Evolutionary conservation across 2,797 vertebrate genomes (phyloP).

Genomic region (Microctenopoma steveboyesi): DNA sequence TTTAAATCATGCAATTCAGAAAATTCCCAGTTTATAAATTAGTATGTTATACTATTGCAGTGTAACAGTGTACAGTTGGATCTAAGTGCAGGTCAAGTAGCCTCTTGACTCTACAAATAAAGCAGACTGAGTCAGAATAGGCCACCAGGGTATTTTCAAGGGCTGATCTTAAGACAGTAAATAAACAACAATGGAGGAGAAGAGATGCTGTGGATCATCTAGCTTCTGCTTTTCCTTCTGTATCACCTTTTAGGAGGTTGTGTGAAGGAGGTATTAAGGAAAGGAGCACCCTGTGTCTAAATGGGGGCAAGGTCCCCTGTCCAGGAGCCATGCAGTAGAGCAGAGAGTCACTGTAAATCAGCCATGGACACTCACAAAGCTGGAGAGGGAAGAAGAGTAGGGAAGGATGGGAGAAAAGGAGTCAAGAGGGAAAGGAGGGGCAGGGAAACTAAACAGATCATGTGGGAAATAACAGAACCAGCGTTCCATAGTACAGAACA

Average conservation of each 20-base stretch:
- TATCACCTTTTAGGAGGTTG: constrained; percentile 19
- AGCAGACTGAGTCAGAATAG: constrained; percentile 24
- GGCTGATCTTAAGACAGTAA: constrained; percentile 21
- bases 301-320: constrained; percentile 21
- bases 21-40: background rate
- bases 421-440: background rate
- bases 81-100: constrained; percentile 41
- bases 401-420: constrained; percentile 1
- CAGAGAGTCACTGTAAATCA: constrained; percentile 9
- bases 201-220: background rate
- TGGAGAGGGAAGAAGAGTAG: constrained; percentile 1
- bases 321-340: constrained; percentile 35
- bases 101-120: constrained; percentile 44
- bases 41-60: background rate
- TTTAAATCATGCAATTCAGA: background rate
- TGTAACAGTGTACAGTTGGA: background rate
- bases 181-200: constrained; percentile 28
- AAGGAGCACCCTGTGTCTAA: constrained; percentile 6
- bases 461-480: constrained; percentile 51
- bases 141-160: constrained; percentile 17
- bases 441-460: constrained; percentile 36
- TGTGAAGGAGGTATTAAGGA: constrained; percentile 15
- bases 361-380: constrained; percentile 26
- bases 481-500: background rate
- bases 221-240: background rate